Evolutionary conservation across 2,888 invertebrate genomes (phyloP), one percentile per base, ranked within the genome.

Genomic region (Metacarcinus magister): DNA sequence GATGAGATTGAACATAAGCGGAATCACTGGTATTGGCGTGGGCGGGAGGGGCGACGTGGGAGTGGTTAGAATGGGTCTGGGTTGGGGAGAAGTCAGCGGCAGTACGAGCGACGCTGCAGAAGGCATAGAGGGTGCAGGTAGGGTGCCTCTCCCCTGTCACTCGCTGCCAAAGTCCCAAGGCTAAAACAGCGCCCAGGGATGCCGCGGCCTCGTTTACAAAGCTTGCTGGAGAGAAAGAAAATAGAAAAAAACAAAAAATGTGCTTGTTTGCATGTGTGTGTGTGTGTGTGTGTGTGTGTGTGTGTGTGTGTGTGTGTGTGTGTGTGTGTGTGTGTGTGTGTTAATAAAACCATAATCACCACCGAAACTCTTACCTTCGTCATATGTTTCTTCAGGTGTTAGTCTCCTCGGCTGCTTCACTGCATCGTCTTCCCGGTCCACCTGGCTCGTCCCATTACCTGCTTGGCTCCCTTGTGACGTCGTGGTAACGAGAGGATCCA

Each of bases 201-300:
- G 28, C 28, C 10, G 75, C 54, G 54, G 54, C 54, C 54, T 54
- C 54, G 8, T 16, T 54, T 54, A 54, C 16, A 16, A 2, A 13
- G 28, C 90, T 43, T 5, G 43, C 13, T 39, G 16, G 43, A 90
- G 43, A 44, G 90, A 90, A 43, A 90, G 44, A 90, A n/a, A 43
- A 91, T 43, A 91, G 39, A 39, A 39, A 39, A 2, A 39, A 39
- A 39, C 0, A 13, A 91, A 8, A 91, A 0, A 67, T 67, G 60
- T 28, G 32, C 13, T 5, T 93, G 23, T 93, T 4, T 92, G n/a
- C 46, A 48, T 92, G 32, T 92, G 32, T 91, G 91, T 39, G 91
- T n/a, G 39, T 91, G 91, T 32, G 91, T 91, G 91, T 91, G 91
- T 91, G 91, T 89, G 89, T 89, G 89, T 89, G 89, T 89, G 89